Evolutionary conservation across 2,797 vertebrate species (phyloP), one percentile per base, ranked within the genome.

Genomic region (Ctenochaetus hawaiiensis): DNA sequence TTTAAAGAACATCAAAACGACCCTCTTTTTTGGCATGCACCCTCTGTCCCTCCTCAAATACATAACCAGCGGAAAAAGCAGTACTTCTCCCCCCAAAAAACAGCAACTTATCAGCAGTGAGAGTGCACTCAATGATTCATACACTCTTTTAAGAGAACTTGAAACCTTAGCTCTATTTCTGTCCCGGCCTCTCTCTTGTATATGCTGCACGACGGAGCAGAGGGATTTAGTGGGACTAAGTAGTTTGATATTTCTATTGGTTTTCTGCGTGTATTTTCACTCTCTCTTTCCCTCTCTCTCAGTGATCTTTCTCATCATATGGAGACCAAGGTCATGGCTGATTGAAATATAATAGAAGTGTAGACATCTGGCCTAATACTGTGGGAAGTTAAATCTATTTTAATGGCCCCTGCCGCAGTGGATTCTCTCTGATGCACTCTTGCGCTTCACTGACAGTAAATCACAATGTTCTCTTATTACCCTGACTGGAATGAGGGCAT

Each of bases 311-410:
- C 92, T 93, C 91, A 92, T 93, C 93, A 92, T 90, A 90, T 90
- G 81, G 90, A 93, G 92, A 91, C 92, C 94, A 94, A 95, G 94
- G 94, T 94, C 93, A 94, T 90, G 92, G 93, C 94, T 93, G 92
- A 94, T 95, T 94, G 93, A 94, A 95, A 94, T 94, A 94, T 95
- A 94, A 95, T 94, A 95, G 93, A 94, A 94, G 94, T 93, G 92
- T 92, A 93, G 94, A 94, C 93, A 94, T 95, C 94, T 94, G 93
- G 92, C 92, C 91, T 93, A 94, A 95, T 94, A 93, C 94, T 93
- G 93, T 93, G 94, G 92, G 93, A 95, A 93, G 93, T 94, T 93
- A 94, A 94, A 94, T 94, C 93, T 95, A 95, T 94, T 94, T 94
- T 94, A 95, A 94, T 94, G 91, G 93, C 91, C 90, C 87, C 90